These are phyloP conservation scores for Teleopsis dalmanni DNA, from an alignment of 1,140 invertebrate genomes.

Conservation along the genomic window DNA sequence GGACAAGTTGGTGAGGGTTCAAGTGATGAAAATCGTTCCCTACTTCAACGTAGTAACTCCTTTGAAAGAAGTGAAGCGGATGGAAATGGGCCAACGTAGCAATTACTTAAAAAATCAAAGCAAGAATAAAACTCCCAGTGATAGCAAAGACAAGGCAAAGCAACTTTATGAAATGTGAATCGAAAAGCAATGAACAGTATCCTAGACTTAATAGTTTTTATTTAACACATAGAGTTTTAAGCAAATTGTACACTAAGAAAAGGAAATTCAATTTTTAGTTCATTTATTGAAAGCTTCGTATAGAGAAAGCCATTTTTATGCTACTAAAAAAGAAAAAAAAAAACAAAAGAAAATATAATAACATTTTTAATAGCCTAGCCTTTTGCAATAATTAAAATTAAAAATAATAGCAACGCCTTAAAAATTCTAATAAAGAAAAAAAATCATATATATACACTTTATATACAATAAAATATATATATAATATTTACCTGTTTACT, in stretches of 20 bases:
- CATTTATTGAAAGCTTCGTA: neutral
- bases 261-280: neutral
- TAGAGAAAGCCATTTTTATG: neutral
- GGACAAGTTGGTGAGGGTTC: constrained; percentile 26
- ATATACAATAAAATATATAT: too few relatives aligned
- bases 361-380: too few relatives aligned
- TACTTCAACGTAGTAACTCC: constrained; percentile 25
- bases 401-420: too few relatives aligned
- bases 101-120: constrained; percentile 13
- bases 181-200: constrained; percentile 44
- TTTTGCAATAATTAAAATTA: too few relatives aligned
- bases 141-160: constrained; percentile 5
- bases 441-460: too few relatives aligned
- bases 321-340: neutral
- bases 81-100: constrained; percentile 30
- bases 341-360: neutral
- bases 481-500: too few relatives aligned
- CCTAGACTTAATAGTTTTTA: constrained; percentile 37
- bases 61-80: constrained; percentile 10
- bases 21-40: constrained; percentile 35
- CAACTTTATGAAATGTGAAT: constrained; percentile 40
- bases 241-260: neutral
- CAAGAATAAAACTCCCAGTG: constrained; percentile 11
- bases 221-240: too few relatives aligned
- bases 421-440: too few relatives aligned